Evolutionary conservation across 1,140 invertebrate genomes (phyloP).

Genomic region (Megalopta genalis): DNA sequence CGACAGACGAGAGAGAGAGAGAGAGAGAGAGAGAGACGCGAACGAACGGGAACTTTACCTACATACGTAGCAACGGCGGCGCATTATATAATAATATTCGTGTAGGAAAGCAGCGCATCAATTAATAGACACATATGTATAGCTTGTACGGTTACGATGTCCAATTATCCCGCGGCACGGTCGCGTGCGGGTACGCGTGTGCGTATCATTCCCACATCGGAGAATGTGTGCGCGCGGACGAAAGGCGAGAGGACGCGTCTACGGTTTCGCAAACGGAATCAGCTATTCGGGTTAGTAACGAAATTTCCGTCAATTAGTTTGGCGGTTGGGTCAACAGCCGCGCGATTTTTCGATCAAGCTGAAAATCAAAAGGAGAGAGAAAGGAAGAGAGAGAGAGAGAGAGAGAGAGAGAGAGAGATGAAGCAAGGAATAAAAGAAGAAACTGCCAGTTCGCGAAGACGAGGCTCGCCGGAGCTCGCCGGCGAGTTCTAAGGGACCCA

Average conservation of each 20-base stretch:
- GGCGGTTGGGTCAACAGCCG: background rate
- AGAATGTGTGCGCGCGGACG: background rate
- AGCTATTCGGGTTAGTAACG: constrained; percentile 18
- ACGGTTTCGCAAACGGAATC: background rate
- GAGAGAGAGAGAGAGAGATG: background rate
- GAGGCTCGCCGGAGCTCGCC: constrained; percentile 25
- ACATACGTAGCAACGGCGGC: background rate
- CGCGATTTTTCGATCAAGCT: constrained; percentile 32
- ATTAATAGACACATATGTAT: constrained; percentile 16
- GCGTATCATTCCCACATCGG: background rate
- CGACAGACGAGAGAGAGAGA: background rate
- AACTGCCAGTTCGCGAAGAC: constrained; percentile 41
- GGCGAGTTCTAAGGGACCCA: constrained; percentile 42
- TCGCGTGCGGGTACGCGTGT: background rate
- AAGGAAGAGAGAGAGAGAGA: background rate
- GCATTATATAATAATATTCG: constrained; percentile 19
- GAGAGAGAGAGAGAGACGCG: too few species aligned
- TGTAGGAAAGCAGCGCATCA: constrained; percentile 20
- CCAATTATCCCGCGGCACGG: background rate
- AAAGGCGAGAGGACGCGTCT: constrained; percentile 1
- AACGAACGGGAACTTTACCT: background rate
- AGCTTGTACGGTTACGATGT: constrained; percentile 5
- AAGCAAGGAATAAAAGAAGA: background rate
- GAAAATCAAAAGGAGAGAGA: constrained; percentile 14
- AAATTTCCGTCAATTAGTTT: constrained; percentile 51